Evolutionary conservation across 1,140 invertebrate genomes (phyloP).

Genomic region (Spodoptera litura): DNA sequence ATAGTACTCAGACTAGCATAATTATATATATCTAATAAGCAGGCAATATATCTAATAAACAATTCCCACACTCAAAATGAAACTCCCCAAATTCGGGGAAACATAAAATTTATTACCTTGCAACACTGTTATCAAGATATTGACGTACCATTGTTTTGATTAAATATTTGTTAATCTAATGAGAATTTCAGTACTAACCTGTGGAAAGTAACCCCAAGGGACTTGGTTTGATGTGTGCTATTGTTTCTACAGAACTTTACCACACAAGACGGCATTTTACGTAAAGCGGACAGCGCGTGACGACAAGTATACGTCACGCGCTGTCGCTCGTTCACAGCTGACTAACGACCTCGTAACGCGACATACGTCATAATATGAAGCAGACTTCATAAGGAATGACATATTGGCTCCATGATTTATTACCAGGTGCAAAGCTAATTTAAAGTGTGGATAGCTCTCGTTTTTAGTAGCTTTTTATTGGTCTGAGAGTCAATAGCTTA

Average conservation of each 20-base stretch:
- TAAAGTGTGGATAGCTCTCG: too few species aligned
- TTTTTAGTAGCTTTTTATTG: too few species aligned
- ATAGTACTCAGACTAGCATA: not conserved
- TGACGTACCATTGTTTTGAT: not conserved
- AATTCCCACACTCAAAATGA: not conserved
- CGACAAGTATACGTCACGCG: not conserved
- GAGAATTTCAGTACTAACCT: constrained; percentile 20
- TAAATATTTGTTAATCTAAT: not conserved
- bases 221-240: constrained; percentile 1
- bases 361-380: too few species aligned
- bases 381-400: too few species aligned
- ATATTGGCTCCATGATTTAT: too few species aligned
- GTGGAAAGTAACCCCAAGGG: constrained; percentile 42
- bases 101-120: not conserved
- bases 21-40: too few species aligned
- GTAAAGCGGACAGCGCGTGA: not conserved
- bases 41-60: too few species aligned
- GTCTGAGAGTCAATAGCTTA: too few species aligned
- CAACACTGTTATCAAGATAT: constrained; percentile 1
- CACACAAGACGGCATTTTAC: constrained; percentile 42
- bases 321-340: constrained; percentile 5
- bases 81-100: not conserved
- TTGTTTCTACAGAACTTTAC: constrained; percentile 39
- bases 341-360: not conserved
- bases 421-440: too few species aligned